These are phyloP conservation scores for Megalonaias nervosa DNA, from an alignment of 1,140 invertebrate species.

Conservation along the genomic window DNA sequence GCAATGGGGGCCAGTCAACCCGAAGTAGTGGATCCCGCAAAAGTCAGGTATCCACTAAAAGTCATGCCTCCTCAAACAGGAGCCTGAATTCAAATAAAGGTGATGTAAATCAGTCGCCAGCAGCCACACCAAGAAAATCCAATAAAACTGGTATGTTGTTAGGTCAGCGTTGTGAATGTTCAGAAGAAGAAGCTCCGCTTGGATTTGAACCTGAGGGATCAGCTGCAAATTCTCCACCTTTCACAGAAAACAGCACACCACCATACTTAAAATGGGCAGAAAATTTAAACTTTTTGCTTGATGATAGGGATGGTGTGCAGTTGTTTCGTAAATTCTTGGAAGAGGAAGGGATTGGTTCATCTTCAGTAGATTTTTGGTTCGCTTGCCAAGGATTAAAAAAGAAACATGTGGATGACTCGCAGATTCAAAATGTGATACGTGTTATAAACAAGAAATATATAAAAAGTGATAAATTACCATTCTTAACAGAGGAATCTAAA, in stretches of 20 bases:
- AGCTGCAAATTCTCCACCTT: slow-evolving; percentile 65
- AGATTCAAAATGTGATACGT: slow-evolving; percentile 82
- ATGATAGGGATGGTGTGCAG: slow-evolving; percentile 88
- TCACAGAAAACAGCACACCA: slow-evolving; percentile 76
- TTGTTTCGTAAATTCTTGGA: slow-evolving; percentile 88
- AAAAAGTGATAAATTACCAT: slow-evolving; percentile 71
- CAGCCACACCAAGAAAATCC: slow-evolving; percentile 64
- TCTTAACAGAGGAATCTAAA: slow-evolving; percentile 77
- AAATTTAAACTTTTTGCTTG: slow-evolving; percentile 83
- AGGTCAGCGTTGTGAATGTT: slow-evolving; percentile 26
- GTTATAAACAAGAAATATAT: slow-evolving; percentile 90
- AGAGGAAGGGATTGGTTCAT: slow-evolving; percentile 79
- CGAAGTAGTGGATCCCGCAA: slow-evolving; percentile 64
- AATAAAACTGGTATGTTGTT: slow-evolving; percentile 47
- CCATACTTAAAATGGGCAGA: slow-evolving; percentile 89
- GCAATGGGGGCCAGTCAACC: slow-evolving; percentile 64
- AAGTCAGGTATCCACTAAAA: slow-evolving; percentile 57
- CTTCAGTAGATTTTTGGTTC: slow-evolving; percentile 89
- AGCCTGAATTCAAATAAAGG: slow-evolving; percentile 61
- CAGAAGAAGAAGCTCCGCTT: slow-evolving; percentile 60
- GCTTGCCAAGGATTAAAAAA: slow-evolving; percentile 92
- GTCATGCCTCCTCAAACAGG: slow-evolving; percentile 48
- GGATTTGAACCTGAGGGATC: slow-evolving; percentile 70
- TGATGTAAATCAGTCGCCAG: slow-evolving; percentile 54
- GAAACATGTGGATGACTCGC: slow-evolving; percentile 78